Percentiles rank a stretch among this genome's conserved stretches.
Evolutionary conservation across 2,888 invertebrate species (phyloP).

Genomic region (Anoplius nigerrimus): DNA sequence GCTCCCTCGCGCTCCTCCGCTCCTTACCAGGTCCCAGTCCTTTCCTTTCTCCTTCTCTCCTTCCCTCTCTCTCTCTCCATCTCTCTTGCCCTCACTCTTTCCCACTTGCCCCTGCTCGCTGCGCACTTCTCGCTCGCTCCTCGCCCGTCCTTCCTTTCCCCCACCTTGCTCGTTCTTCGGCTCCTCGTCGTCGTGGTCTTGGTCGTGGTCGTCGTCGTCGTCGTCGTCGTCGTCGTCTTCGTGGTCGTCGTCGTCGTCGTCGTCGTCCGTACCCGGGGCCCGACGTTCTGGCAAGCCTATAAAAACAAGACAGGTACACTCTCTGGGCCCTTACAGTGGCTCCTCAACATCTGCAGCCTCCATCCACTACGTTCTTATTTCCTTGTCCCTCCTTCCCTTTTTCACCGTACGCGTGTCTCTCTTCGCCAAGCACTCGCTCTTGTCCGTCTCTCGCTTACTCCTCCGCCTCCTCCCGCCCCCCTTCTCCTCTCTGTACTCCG

Average conservation of each 20-base stretch:
- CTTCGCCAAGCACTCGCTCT: slow-evolving; percentile 2
- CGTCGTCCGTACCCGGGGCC: slow-evolving; percentile 62
- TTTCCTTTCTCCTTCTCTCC: slow-evolving; percentile 52
- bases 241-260: slow-evolving; percentile 33
- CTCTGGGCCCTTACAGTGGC: slow-evolving; percentile 73
- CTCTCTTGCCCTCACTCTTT: slow-evolving; percentile 34
- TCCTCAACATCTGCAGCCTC: slow-evolving; percentile 70
- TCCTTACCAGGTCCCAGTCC: slow-evolving; percentile 41
- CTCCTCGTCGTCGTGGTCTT: slow-evolving; percentile 31
- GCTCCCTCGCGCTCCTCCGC: slow-evolving; percentile 53
- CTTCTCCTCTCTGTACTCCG: slow-evolving; percentile 2
- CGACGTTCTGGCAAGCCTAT: slow-evolving; percentile 72
- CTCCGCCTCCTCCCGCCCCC: slow-evolving; percentile 7
- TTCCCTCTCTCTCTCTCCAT: slow-evolving; percentile 28
- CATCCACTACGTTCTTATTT: slow-evolving; percentile 56
- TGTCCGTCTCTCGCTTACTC: slow-evolving; percentile 5
- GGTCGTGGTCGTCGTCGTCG: slow-evolving; percentile 33
- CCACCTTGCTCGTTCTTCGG: slow-evolving; percentile 4
- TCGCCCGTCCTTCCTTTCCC: slow-evolving; percentile 19
- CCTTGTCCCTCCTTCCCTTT: slow-evolving; percentile 31
- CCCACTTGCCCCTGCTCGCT: slow-evolving; percentile 34
- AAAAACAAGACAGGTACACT: slow-evolving; percentile 75
- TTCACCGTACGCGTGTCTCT: slow-evolving; percentile 10
- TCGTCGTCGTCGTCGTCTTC: slow-evolving; percentile 14
- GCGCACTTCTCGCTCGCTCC: slow-evolving; percentile 45